These are phyloP conservation scores for Ricordea florida DNA, from an alignment of 92 coral and sea anemone genomes.

Conservation along the genomic window DNA sequence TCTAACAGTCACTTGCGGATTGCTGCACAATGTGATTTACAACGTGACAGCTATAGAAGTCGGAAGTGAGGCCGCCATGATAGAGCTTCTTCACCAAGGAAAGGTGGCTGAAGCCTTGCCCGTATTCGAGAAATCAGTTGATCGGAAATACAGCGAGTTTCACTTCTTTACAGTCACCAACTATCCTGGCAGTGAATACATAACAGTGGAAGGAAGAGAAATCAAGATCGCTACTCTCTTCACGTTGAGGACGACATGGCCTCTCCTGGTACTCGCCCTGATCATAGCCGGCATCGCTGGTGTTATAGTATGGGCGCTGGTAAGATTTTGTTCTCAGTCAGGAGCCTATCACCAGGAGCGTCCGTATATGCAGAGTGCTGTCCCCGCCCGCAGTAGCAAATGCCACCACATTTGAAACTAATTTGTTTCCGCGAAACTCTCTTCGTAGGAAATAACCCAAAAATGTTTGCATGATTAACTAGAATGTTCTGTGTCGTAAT, in stretches of 20 bases:
- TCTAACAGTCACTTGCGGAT: neutral
- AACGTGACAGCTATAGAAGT: neutral
- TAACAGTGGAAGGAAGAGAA: neutral
- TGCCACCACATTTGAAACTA: no score
- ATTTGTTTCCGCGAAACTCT: no score
- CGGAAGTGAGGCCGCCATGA: conserved; percentile 10
- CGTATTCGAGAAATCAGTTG: neutral
- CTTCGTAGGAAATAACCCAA: no score
- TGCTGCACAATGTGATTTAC: neutral
- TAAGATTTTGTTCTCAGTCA: conserved; percentile 15
- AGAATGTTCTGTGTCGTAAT: no score
- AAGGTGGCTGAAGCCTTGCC: conserved; percentile 17
- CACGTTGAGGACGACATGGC: conserved; percentile 37
- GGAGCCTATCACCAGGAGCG: no score
- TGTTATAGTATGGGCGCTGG: conserved; percentile 33
- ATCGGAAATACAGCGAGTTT: neutral
- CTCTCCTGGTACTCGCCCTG: conserved; percentile 19
- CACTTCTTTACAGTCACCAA: conserved; percentile 14
- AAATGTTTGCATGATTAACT: no score
- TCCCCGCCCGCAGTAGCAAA: neutral
- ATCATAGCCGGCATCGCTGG: conserved; percentile 37
- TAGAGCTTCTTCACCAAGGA: conserved; percentile 8
- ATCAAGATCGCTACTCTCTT: neutral
- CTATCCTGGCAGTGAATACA: conserved; percentile 30
- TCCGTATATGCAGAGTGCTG: neutral